phyloP scores from a whole-genome alignment of 2,888 invertebrate genomes.

The Macaria liturata region DNA sequence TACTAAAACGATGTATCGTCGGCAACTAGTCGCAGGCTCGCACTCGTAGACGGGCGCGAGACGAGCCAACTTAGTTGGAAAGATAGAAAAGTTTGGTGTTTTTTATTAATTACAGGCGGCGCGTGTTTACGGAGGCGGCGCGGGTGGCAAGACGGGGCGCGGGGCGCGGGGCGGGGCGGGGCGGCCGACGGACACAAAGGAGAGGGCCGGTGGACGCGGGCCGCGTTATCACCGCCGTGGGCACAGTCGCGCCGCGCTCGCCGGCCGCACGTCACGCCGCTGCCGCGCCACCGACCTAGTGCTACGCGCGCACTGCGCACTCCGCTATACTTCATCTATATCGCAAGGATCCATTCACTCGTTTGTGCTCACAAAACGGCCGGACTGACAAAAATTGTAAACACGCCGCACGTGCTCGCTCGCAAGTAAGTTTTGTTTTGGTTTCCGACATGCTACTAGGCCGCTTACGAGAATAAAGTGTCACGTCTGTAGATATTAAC shows the following conservation, averaged over 20 bases:
- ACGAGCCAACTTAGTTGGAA: constrained; percentile 58
- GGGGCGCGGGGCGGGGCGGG: constrained; percentile 50
- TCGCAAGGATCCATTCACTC: constrained; percentile 37
- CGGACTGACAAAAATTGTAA: constrained; percentile 72
- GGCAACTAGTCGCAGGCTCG: constrained; percentile 40
- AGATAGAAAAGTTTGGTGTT: constrained; percentile 35
- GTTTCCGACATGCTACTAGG: background rate
- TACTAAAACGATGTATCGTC: no score
- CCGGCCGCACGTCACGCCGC: constrained; percentile 43
- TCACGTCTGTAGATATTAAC: no score
- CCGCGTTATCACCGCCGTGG: constrained; percentile 66
- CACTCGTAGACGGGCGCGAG: constrained; percentile 57
- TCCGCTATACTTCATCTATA: background rate
- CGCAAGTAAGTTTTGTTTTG: constrained; percentile 67
- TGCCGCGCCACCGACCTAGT: constrained; percentile 28
- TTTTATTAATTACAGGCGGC: constrained; percentile 47
- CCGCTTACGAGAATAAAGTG: no score
- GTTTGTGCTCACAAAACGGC: constrained; percentile 56
- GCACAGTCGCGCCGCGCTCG: constrained; percentile 74
- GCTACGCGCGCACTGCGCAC: constrained; percentile 60
- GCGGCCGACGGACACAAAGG: constrained; percentile 80
- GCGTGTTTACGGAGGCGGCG: constrained; percentile 57
- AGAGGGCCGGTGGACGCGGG: constrained; percentile 72
- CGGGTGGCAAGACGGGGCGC: constrained; percentile 53
- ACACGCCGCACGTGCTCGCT: constrained; percentile 74